Percentiles rank a stretch among this genome's conserved stretches.
phyloP scores from a whole-genome alignment of 2,797 vertebrate genomes.

The Protonibea diacanthus region DNA sequence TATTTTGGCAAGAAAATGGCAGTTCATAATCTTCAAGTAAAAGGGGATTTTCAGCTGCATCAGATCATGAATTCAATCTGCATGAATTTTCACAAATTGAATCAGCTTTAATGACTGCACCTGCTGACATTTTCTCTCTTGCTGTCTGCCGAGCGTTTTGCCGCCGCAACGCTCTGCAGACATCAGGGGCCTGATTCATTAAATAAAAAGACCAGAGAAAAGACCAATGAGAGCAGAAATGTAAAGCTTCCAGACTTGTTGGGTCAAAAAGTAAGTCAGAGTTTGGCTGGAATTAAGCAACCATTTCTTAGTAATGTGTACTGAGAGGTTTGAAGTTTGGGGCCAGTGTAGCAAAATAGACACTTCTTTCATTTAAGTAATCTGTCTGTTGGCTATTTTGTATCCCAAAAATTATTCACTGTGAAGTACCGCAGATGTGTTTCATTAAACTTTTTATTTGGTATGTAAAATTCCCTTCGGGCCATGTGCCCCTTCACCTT shows the following conservation, averaged over 20 bases:
- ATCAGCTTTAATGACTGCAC: slow-evolving; percentile 18
- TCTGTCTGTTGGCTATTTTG: slow-evolving; percentile 24
- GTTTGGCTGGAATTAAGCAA: slow-evolving; percentile 2
- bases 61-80: background rate
- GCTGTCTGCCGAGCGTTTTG: background rate
- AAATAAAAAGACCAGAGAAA: slow-evolving; percentile 4
- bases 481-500: slow-evolving; percentile 14
- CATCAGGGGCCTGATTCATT: slow-evolving; percentile 6
- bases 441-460: slow-evolving; percentile 22
- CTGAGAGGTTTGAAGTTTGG: background rate
- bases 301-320: background rate
- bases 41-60: slow-evolving; percentile 28
- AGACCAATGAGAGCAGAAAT: background rate
- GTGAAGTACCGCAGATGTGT: background rate
- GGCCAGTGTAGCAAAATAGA: background rate
- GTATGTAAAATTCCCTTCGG: slow-evolving; percentile 29
- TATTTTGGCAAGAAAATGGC: slow-evolving; percentile 56
- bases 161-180: background rate
- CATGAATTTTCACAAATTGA: slow-evolving; percentile 5
- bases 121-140: slow-evolving; percentile 14
- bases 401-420: slow-evolving; percentile 14
- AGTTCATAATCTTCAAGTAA: slow-evolving; percentile 48
- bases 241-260: background rate
- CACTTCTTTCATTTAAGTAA: background rate
- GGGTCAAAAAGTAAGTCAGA: slow-evolving; percentile 8